Evolutionary conservation across 2,113 vertebrate species (phyloP).

Genomic region (Callipepla squamata): DNA sequence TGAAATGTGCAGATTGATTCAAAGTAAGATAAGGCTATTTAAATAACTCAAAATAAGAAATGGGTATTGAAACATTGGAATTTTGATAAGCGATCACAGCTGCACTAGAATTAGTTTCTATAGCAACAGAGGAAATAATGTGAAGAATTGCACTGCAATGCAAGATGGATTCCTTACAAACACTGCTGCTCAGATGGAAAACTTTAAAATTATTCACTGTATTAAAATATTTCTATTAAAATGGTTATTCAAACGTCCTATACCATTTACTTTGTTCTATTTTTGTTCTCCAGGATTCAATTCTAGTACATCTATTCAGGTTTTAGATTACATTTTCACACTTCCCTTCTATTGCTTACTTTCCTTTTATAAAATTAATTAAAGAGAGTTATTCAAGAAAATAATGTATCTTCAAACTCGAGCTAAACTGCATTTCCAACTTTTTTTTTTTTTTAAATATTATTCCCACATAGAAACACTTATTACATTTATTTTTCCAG

Average conservation of each 20-base stretch:
- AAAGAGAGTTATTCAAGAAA: constrained; percentile 52
- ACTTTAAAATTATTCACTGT: constrained; percentile 65
- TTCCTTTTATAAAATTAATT: constrained; percentile 19
- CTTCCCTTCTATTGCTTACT: neutral
- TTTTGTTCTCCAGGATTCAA: constrained; percentile 17
- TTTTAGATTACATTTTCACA: constrained; percentile 20
- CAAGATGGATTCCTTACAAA: constrained; percentile 81
- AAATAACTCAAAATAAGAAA: constrained; percentile 72
- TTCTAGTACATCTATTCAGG: constrained; percentile 42
- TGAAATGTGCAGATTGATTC: constrained; percentile 75
- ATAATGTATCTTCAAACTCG: constrained; percentile 13
- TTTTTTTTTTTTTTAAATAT: neutral
- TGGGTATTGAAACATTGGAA: constrained; percentile 78
- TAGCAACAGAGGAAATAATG: constrained; percentile 85
- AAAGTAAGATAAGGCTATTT: constrained; percentile 73
- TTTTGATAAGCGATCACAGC: constrained; percentile 86
- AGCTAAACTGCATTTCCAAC: constrained; percentile 53
- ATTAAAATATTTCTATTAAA: constrained; percentile 65
- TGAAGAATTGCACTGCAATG: constrained; percentile 78
- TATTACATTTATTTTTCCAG: neutral
- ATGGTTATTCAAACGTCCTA: constrained; percentile 61
- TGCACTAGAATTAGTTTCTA: constrained; percentile 87
- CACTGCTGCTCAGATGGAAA: constrained; percentile 73
- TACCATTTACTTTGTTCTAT: constrained; percentile 27
- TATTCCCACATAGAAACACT: neutral